These are phyloP conservation scores for Agriopis leucophaearia DNA, from an alignment of 2,888 invertebrate genomes.

Conservation along the genomic window DNA sequence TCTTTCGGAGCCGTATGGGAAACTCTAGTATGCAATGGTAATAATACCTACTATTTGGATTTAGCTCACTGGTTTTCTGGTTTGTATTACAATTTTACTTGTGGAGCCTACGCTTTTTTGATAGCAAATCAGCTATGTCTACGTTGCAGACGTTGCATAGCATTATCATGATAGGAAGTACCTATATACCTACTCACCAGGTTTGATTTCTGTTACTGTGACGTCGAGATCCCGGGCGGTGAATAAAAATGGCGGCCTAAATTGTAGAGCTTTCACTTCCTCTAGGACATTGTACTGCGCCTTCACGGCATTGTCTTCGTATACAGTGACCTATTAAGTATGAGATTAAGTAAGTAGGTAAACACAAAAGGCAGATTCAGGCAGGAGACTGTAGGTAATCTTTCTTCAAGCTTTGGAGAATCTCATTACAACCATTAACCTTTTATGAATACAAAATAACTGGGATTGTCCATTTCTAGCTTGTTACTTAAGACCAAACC, in stretches of 20 bases:
- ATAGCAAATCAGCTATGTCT: neutral
- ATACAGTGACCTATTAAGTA: slow-evolving; percentile 83
- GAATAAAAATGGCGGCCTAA: slow-evolving; percentile 84
- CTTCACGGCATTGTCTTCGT: slow-evolving; percentile 80
- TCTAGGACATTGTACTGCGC: slow-evolving; percentile 86
- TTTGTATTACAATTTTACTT: too few relatives aligned
- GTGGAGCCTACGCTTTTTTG: neutral
- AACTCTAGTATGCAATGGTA: too few relatives aligned
- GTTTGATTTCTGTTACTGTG: slow-evolving; percentile 86
- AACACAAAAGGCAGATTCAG: neutral
- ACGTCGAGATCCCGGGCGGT: slow-evolving; percentile 88
- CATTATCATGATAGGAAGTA: neutral
- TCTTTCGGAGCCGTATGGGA: too few relatives aligned
- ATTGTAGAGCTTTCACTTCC: slow-evolving; percentile 88
- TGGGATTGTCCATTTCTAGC: too few relatives aligned
- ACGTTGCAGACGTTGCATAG: neutral
- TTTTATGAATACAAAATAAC: too few relatives aligned
- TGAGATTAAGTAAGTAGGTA: slow-evolving; percentile 32
- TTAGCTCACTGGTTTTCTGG: too few relatives aligned
- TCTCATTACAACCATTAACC: too few relatives aligned
- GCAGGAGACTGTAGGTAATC: too few relatives aligned
- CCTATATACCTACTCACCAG: slow-evolving; percentile 65
- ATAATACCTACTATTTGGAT: too few relatives aligned
- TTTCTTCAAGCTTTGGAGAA: too few relatives aligned
- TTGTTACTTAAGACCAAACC: too few relatives aligned